Evolutionary conservation across 2,888 invertebrate genomes (phyloP), one percentile per base, ranked within the genome.

Genomic region (Sarcophaga subvicina): DNA sequence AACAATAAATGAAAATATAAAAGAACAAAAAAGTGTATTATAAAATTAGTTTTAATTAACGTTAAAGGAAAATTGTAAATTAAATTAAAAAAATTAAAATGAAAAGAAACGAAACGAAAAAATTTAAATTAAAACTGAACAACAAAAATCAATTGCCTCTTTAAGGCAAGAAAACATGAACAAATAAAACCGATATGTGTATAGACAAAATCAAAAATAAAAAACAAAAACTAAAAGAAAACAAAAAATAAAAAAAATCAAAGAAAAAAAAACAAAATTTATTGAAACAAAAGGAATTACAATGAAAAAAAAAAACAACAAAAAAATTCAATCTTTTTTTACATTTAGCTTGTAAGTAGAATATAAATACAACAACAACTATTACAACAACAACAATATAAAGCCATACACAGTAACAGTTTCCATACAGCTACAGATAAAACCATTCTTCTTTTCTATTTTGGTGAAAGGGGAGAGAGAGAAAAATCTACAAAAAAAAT

Each of bases 11-110:
- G 80, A 85, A 27, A 71, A 76, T 62, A 60, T 75, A 69, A 80
- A 78, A 22, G 85, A 86, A 11, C 83, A 87, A 47, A 87, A 76
- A 75, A 84, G 85, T 80, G 88, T 88, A 79, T 88, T 89, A 89
- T 89, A 89, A 88, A 89, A 89, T 82, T 88, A 86, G 77, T 69
- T 72, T 80, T 60, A 77, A 87, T 37, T 37, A 37, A 0, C 37
- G 37, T 37, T 37, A 37, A 75, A 70, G 71, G 49, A 22, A 45
- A 72, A 63, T 66, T 79, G 77, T 79, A 88, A 72, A 82, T 60
- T 62, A 62, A 37, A 66, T 37, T 37, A 71, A 54, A 62, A 73
- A 3, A 66, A 20, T n/a, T 10, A 14, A 54, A 63, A 37, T 4
- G 67, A 59, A 49, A 80, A 66, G 49, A 49, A 14, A 27, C 5